phyloP scores from a whole-genome alignment of 2,113 vertebrate species.

The Herpailurus yagouaroundi region DNA sequence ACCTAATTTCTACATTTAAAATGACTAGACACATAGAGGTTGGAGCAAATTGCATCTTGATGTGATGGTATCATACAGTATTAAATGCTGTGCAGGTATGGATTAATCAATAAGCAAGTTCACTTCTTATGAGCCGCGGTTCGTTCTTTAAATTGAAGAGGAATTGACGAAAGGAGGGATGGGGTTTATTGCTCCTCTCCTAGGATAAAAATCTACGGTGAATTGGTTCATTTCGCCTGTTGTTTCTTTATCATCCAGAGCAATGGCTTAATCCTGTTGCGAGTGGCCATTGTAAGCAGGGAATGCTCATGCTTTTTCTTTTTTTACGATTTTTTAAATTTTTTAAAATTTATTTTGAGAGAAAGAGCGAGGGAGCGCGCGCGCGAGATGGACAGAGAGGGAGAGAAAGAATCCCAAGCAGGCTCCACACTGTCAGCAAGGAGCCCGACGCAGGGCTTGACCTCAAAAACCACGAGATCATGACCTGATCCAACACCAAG shows the following conservation, averaged over 20 bases:
- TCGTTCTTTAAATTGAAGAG: background rate
- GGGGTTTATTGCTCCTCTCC: background rate
- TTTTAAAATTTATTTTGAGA: no score
- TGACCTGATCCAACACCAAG: no score
- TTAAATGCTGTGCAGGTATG: background rate
- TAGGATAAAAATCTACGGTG: background rate
- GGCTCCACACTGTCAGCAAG: no score
- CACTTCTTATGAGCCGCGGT: background rate
- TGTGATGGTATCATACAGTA: background rate
- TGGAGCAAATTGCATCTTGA: background rate
- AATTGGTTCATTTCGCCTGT: background rate
- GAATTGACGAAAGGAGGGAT: no score
- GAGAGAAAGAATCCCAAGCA: no score
- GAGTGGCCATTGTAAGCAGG: background rate
- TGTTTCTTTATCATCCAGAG: background rate
- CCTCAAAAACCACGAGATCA: no score
- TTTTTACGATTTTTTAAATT: no score
- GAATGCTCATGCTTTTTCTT: fast-evolving
- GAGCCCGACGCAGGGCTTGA: no score
- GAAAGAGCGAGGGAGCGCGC: no score
- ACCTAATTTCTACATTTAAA: slow-evolving; percentile 48
- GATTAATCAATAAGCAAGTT: background rate
- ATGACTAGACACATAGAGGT: background rate
- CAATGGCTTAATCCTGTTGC: background rate
- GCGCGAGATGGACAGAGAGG: no score